phyloP scores from a whole-genome alignment of 2,888 invertebrate species.

The Nemapogon koenigi region DNA sequence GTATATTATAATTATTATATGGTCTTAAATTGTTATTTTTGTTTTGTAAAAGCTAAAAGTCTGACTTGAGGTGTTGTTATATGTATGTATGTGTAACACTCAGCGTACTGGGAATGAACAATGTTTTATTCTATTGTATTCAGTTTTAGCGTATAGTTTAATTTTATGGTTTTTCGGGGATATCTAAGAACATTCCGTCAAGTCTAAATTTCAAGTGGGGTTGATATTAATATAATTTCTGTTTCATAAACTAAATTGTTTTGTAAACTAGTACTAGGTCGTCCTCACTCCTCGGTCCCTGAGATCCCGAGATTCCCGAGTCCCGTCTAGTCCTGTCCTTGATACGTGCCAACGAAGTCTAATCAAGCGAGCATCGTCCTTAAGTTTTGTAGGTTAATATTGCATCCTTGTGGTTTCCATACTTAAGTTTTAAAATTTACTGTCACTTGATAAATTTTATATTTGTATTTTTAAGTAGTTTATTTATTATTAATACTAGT shows the following conservation, averaged over 20 bases:
- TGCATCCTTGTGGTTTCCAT: too few relatives aligned
- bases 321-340: conserved; percentile 58
- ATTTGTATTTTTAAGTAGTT: too few relatives aligned
- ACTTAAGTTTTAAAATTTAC: too few relatives aligned
- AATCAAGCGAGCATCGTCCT: too few relatives aligned
- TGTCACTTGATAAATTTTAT: too few relatives aligned
- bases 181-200: conserved; percentile 52
- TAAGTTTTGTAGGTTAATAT: too few relatives aligned
- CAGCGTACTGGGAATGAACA: background rate
- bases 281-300: conserved; percentile 27
- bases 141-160: background rate
- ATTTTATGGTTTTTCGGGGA: conserved; percentile 39
- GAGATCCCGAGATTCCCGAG: conserved; percentile 36
- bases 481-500: too few relatives aligned
- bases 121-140: too few relatives aligned
- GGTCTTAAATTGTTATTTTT: conserved; percentile 56
- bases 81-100: conserved; percentile 1
- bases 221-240: conserved; percentile 15
- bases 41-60: conserved; percentile 58
- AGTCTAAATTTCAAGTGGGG: conserved; percentile 36
- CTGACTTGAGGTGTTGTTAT: conserved; percentile 59
- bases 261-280: background rate
- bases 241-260: background rate
- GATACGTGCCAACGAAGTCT: conserved; percentile 20
- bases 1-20: conserved; percentile 53